Evolutionary conservation across 2,113 vertebrate species (phyloP).

Genomic region (Diglossa brunneiventris): DNA sequence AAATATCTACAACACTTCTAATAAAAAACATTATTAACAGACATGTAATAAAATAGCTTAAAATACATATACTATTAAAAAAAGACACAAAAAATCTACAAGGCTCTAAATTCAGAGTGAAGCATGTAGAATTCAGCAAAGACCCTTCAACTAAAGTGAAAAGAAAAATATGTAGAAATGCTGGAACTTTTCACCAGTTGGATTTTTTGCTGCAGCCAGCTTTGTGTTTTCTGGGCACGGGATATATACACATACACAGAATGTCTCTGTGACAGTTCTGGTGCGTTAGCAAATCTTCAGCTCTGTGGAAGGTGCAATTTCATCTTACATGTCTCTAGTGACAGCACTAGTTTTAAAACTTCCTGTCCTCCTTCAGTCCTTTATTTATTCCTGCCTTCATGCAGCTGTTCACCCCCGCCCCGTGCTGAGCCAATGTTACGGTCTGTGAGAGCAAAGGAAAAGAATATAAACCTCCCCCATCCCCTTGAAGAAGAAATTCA

Average conservation of each 20-base stretch:
- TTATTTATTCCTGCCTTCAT: not conserved
- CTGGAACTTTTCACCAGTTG: not conserved
- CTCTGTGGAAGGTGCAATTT: not conserved
- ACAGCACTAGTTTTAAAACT: not conserved
- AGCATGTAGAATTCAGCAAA: not conserved
- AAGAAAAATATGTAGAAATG: not conserved
- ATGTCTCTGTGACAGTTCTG: not conserved
- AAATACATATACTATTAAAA: not conserved
- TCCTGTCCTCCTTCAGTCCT: not conserved
- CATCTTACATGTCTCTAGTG: not conserved
- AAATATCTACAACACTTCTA: not conserved
- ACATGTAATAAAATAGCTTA: not conserved
- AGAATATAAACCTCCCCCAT: not conserved
- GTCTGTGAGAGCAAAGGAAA: not conserved
- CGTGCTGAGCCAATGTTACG: accelerated
- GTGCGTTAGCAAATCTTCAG: not conserved
- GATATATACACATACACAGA: not conserved
- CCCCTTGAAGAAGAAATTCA: not conserved
- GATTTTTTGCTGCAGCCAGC: not conserved
- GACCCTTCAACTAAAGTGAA: not conserved
- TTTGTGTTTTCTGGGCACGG: not conserved
- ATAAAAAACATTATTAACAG: not conserved
- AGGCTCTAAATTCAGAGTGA: not conserved
- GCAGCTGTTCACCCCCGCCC: not conserved
- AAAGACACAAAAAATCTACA: not conserved